Percentiles rank a stretch among this genome's conserved stretches.
Conservation (phyloP, 2,113 vertebrate genomes). For the Sterna hirundo region DNA sequence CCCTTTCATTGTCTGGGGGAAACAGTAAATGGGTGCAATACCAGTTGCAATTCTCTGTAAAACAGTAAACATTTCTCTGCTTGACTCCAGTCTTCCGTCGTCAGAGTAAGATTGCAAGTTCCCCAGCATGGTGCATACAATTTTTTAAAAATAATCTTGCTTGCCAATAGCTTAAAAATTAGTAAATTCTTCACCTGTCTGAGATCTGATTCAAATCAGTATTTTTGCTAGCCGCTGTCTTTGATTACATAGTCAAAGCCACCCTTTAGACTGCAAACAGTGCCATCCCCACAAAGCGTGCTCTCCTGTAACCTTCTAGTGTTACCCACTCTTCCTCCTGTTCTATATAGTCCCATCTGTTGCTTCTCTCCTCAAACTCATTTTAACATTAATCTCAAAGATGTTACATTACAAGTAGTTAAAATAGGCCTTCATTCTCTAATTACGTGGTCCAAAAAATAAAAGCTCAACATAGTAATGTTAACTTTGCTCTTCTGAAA, state of each 20-base stretch:
- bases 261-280: not conserved
- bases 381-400: not conserved
- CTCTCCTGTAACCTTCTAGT: not conserved
- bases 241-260: not conserved
- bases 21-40: not conserved
- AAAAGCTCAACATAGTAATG: not conserved
- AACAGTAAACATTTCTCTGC: not conserved
- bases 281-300: too few species aligned
- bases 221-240: not conserved
- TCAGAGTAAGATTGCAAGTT: not conserved
- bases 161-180: not conserved
- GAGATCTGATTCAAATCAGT: not conserved
- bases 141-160: not conserved
- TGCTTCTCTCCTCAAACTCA: not conserved
- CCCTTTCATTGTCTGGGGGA: not conserved
- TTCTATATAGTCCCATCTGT: not conserved
- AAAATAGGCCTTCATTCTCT: not conserved
- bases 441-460: not conserved
- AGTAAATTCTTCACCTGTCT: not conserved
- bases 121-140: not conserved
- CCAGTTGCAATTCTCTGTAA: not conserved
- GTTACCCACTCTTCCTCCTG: not conserved
- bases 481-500: not conserved
- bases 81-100: not conserved
- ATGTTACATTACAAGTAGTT: not conserved